A percentile compares a stretch with the other conserved stretches of the same genome.
Evolutionary conservation across 2,113 vertebrate genomes (phyloP).

Genomic region (Haemorhous mexicanus): DNA sequence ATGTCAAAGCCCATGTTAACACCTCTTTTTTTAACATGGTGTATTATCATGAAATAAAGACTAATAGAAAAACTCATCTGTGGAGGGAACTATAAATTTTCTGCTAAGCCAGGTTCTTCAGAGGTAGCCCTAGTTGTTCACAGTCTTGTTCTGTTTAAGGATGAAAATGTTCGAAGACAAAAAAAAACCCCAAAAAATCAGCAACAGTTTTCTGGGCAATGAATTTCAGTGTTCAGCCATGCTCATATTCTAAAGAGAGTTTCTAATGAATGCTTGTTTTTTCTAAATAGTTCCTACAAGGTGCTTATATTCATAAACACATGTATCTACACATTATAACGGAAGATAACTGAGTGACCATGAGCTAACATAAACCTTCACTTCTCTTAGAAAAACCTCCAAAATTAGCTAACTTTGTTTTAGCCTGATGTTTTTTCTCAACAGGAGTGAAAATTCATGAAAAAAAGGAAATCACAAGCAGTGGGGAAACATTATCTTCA

Average conservation of each 20-base stretch:
- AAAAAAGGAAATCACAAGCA: neutral
- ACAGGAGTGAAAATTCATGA: neutral
- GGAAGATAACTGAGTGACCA: neutral
- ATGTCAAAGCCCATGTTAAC: fast-evolving
- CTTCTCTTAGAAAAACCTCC: neutral
- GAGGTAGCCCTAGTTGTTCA: neutral
- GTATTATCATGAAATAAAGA: neutral
- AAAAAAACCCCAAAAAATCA: neutral
- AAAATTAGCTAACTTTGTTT: neutral
- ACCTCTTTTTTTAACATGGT: neutral
- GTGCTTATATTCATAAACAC: neutral
- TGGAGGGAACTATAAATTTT: neutral
- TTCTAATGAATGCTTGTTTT: neutral
- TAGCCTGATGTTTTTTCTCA: neutral
- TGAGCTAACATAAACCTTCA: neutral
- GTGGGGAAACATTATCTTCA: fast-evolving
- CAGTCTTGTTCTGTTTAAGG: neutral
- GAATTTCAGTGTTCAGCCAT: neutral
- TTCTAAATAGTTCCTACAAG: neutral
- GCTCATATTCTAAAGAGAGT: neutral
- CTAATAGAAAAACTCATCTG: neutral
- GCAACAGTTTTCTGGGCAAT: neutral
- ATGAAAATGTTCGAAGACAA: neutral
- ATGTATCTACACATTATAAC: neutral
- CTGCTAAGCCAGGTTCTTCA: neutral